phyloP scores from a whole-genome alignment of 2,888 invertebrate genomes.

The Brachypalpus laphriformis region DNA sequence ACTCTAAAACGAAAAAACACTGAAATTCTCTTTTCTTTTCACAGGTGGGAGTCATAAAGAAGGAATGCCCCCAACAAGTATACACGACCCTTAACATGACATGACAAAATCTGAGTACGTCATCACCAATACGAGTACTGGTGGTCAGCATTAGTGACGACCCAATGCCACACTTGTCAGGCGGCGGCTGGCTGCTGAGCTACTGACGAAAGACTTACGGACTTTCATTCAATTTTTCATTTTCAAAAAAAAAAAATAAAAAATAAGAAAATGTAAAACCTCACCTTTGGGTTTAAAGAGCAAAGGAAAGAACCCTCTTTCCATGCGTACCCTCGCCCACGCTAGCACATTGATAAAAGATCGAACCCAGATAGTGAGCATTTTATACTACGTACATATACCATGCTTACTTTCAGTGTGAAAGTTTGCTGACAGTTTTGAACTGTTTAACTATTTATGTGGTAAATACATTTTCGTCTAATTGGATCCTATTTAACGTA shows the following conservation, averaged over 20 bases:
- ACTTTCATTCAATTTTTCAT: slow-evolving; percentile 61
- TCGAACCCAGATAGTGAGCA: too few species aligned
- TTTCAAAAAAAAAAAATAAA: slow-evolving; percentile 8
- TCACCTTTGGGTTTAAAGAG: slow-evolving; percentile 21
- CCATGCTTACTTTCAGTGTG: not conserved
- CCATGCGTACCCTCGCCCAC: slow-evolving; percentile 11
- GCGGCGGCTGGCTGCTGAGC: not conserved
- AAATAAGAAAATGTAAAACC: not conserved
- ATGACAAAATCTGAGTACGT: slow-evolving; percentile 59
- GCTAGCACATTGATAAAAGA: not conserved
- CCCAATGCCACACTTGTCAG: slow-evolving; percentile 54
- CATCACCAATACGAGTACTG: slow-evolving; percentile 49
- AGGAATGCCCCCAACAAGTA: not conserved
- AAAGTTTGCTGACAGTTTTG: slow-evolving; percentile 21
- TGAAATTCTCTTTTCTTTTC: not conserved
- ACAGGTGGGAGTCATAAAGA: slow-evolving; percentile 2
- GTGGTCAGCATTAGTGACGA: slow-evolving; percentile 49
- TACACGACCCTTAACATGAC: slow-evolving; percentile 48
- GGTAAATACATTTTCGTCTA: slow-evolving; percentile 14
- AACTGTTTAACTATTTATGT: slow-evolving; percentile 1
- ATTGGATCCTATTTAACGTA: slow-evolving; percentile 18
- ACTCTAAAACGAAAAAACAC: not conserved
- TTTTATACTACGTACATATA: not conserved
- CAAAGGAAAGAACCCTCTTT: slow-evolving; percentile 18
- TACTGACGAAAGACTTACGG: slow-evolving; percentile 43